A percentile compares a stretch with the other conserved stretches of the same genome.
phyloP scores from a whole-genome alignment of 2,113 vertebrate genomes.

The Hucho hucho region DNA sequence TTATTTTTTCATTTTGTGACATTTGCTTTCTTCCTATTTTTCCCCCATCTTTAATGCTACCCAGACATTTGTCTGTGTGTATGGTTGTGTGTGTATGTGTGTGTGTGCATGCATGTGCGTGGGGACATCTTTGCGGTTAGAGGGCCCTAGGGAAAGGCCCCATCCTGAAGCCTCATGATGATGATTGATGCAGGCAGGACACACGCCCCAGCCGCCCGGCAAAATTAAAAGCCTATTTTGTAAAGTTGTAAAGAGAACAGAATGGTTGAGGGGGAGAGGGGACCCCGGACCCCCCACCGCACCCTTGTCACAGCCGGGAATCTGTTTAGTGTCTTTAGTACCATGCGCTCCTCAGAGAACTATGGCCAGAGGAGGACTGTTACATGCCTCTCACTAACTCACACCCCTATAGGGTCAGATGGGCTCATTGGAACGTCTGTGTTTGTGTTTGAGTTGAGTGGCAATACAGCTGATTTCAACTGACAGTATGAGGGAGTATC shows the following conservation, averaged over 20 bases:
- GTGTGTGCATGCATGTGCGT: constrained; percentile 28
- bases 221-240: constrained; percentile 99
- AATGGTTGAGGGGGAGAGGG: constrained; percentile 66
- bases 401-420: constrained; percentile 1
- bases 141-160: constrained; percentile 77
- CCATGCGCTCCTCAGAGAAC: constrained; percentile 76
- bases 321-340: constrained; percentile 80
- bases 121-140: constrained; percentile 65
- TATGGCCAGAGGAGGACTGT: constrained; percentile 69
- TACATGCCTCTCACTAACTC: constrained; percentile 59
- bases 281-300: background rate
- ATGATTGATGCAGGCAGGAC: constrained; percentile 91
- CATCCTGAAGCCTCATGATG: constrained; percentile 78
- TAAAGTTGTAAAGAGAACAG: constrained; percentile 88
- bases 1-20: too few relatives aligned
- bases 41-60: too few relatives aligned
- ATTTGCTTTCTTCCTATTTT: too few relatives aligned
- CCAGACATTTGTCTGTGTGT: background rate
- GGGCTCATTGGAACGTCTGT: background rate
- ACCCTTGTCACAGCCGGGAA: constrained; percentile 71
- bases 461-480: background rate
- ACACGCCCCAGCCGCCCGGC: constrained; percentile 84
- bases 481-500: background rate
- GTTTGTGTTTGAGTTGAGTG: too few relatives aligned
- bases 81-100: constrained; percentile 40